Evolutionary conservation across 2,888 invertebrate genomes (phyloP), one percentile per base, ranked within the genome.

Genomic region (Rhamphomyia laevipes): DNA sequence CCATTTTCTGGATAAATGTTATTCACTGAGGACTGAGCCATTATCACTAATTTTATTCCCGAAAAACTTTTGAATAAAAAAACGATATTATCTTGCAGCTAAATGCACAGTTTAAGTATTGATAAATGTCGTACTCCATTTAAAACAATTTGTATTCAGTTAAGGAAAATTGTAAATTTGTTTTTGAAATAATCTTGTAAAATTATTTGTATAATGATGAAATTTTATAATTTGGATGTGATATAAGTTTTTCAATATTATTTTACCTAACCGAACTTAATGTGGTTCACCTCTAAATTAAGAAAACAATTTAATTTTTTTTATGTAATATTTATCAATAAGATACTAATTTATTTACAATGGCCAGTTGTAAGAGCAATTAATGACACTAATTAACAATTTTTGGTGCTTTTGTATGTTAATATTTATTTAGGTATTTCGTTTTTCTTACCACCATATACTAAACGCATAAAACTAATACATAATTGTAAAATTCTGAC

Each of bases 321-420:
- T n/a, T n/a, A n/a, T n/a, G n/a, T n/a, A 13, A 33, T 33, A 33
- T 33, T 33, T 33, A 11, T 9, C n/a, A 35, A 35, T 35, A n/a
- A n/a, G n/a, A n/a, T n/a, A 13, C 12, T 35, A 21, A 67, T 55
- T n/a, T n/a, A 33, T 11, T 57, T 51, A 54, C 81, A 81, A 58
- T 81, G 81, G 0, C 77, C 80, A 4, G 81, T 80, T 1, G 79
- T 77, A n/a, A n/a, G n/a, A n/a, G n/a, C n/a, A n/a, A n/a, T n/a
- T n/a, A n/a, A n/a, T n/a, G n/a, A n/a, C 67, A 11, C 63, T 53
- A n/a, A n/a, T n/a, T n/a, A 47, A 60, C 47, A 53, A 65, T 27
- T 50, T 63, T 85, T 53, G 84, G 51, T 53, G 33, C 16, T 13
- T 18, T 38, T 35, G 46, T 49, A 27, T 48, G 44, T 3, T 52